Base-by-base conservation (phyloP, 2,888 invertebrate genomes). In the Pomacea canaliculata region DNA sequence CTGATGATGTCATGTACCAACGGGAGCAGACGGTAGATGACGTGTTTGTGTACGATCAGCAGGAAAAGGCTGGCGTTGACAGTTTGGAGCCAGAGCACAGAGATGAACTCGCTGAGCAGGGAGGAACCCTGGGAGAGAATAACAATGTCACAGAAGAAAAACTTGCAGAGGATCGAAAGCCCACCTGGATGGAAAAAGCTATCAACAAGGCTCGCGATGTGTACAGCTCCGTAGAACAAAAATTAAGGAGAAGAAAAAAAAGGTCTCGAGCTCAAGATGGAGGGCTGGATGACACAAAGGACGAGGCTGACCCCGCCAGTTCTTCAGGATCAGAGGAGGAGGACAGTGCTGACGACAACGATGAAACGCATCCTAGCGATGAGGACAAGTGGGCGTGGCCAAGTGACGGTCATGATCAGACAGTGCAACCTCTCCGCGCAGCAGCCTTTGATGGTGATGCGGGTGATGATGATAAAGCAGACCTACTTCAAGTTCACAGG, bases 131-230 rank as follows among this genome's bases (percentile, higher is more conserved):
- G 9, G 63, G 27, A 63, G 10, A 19, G 19, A 12, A 7, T 12
- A 10, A 27, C 10, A 27, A 1, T n/a, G 1, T 63, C 10, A 27
- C 19, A 12, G 63, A 63, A 10, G 19, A 19, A 10, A n/a, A 19
- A 2, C 51, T 13, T 56, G 51, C 16, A 16, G 12, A 1, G 16
- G 51, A 56, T 16, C n/a, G 51, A 7, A 27, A 56, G 13, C 70
- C 70, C 7, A 59, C 70, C 23, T 70, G 70, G 70, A 23, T 70
- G 70, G 60, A 70, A 37, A 70, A 59, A 37, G 70, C 60, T 18
- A 13, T 70, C 46, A 46, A 56, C 2, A 70, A 48, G 1, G 70
- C 70, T 37, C 63, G 63, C n/a, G 10, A 63, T 18, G 63, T 27
- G 7, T 63, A 63, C 27, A 27, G 10, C n/a, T 63, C 63, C 10